These are phyloP conservation scores for Chesias legatella DNA, from an alignment of 2,888 invertebrate genomes.

Conservation along the genomic window DNA sequence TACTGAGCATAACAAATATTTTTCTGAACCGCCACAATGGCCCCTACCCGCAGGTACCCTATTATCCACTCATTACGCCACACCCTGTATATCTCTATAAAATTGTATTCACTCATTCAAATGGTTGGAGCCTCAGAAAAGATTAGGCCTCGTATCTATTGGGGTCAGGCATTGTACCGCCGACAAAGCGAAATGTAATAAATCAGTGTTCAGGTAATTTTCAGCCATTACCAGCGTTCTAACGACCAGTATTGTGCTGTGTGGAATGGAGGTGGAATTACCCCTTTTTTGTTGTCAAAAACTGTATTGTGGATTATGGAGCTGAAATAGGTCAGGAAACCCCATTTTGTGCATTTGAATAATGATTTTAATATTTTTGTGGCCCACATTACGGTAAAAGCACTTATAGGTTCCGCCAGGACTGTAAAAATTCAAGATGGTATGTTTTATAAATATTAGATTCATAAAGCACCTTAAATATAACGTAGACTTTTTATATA, in stretches of 20 bases:
- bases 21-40: too few species aligned
- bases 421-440: too few species aligned
- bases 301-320: conserved; percentile 22
- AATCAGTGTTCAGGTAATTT: conserved; percentile 70
- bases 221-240: conserved; percentile 59
- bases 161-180: conserved; percentile 53
- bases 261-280: conserved; percentile 28
- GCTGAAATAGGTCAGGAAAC: conserved; percentile 3
- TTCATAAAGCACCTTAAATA: too few species aligned
- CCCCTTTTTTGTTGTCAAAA: conserved; percentile 22
- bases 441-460: too few species aligned
- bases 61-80: neutral
- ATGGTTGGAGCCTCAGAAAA: conserved; percentile 36
- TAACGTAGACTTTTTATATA: too few species aligned
- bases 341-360: too few species aligned
- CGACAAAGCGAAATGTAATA: conserved; percentile 51
- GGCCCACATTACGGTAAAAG: too few species aligned
- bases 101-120: conserved; percentile 16
- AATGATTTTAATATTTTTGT: too few species aligned
- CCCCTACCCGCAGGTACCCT: too few species aligned
- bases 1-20: too few species aligned
- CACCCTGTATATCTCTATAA: conserved; percentile 1
- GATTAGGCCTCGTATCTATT: conserved; percentile 55
- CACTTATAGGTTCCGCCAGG: too few species aligned
- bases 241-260: conserved; percentile 60